Conservation (phyloP, 1,140 invertebrate species). For the Arctopsyche grandis region DNA sequence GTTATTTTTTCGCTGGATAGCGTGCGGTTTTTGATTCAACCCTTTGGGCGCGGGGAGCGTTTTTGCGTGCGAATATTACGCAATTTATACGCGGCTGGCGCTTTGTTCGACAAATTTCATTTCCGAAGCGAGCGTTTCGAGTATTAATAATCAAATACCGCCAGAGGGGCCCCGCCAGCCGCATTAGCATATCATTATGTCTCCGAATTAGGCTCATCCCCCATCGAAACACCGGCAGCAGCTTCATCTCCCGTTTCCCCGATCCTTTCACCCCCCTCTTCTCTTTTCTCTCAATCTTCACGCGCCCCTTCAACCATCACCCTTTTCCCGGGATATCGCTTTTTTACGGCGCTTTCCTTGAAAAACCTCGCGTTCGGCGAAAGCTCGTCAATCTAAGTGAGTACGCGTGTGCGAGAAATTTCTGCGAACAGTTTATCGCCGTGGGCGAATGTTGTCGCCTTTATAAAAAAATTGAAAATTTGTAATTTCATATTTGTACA, state of each 20-base stretch:
- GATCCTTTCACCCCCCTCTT: background rate
- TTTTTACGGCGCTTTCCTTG: background rate
- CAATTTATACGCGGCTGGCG: slow-evolving; percentile 8
- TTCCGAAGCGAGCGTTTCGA: slow-evolving; percentile 29
- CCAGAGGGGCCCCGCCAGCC: slow-evolving; percentile 6
- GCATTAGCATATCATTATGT: slow-evolving; percentile 39
- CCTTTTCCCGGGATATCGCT: background rate
- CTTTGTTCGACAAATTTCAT: slow-evolving; percentile 37
- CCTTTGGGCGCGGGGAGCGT: background rate
- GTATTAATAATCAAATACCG: slow-evolving; percentile 42
- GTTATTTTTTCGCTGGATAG: too few relatives aligned
- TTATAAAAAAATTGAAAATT: slow-evolving; percentile 2
- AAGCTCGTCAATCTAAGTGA: slow-evolving; percentile 21
- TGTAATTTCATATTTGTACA: too few relatives aligned
- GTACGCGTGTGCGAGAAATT: background rate
- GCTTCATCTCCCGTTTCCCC: slow-evolving; percentile 4
- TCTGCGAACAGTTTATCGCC: slow-evolving; percentile 3
- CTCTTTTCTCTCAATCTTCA: too few relatives aligned
- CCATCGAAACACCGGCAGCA: background rate
- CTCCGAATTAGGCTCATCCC: slow-evolving; percentile 31
- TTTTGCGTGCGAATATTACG: background rate
- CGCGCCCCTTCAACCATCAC: background rate
- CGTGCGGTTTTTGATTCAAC: background rate
- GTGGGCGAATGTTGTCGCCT: background rate
- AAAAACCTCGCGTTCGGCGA: slow-evolving; percentile 3